These are phyloP conservation scores for Rhabditophanes sp. DNA, from an alignment of 2,888 invertebrate species.

Conservation along the genomic window DNA sequence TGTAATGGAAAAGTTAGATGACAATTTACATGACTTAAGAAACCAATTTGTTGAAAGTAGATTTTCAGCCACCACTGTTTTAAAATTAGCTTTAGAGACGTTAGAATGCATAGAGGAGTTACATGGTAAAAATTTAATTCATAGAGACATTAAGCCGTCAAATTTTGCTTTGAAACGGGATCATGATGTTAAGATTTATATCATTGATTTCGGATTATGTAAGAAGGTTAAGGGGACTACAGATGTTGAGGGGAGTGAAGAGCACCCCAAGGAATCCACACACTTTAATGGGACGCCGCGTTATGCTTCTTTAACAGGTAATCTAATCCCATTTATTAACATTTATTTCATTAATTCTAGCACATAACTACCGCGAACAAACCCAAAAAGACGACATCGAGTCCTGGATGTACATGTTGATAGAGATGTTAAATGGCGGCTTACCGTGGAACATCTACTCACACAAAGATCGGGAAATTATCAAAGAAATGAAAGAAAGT, in stretches of 20 bases:
- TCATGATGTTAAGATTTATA: conserved; percentile 15
- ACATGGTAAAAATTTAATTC: conserved; percentile 33
- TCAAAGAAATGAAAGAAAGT: too few species aligned
- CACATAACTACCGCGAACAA: conserved; percentile 33
- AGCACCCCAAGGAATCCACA: too few species aligned
- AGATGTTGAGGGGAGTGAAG: too few species aligned
- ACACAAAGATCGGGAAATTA: too few species aligned
- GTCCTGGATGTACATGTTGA: conserved; percentile 36
- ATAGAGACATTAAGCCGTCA: conserved; percentile 27
- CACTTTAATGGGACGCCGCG: conserved; percentile 31
- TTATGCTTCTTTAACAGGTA: conserved; percentile 34
- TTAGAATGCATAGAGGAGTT: conserved; percentile 23
- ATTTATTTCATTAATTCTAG: too few species aligned
- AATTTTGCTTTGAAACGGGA: conserved; percentile 15
- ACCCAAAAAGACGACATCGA: conserved; percentile 39
- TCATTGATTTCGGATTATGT: conserved; percentile 41
- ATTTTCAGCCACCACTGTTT: conserved; percentile 34
- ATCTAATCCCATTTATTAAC: too few species aligned
- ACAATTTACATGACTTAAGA: conserved; percentile 32
- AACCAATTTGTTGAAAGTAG: conserved; percentile 31
- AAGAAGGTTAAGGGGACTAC: conserved; percentile 21
- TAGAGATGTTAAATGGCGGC: conserved; percentile 24
- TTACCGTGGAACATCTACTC: too few species aligned
- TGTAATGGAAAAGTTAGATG: conserved; percentile 29
- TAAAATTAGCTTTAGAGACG: conserved; percentile 28